Base-by-base conservation (phyloP, 2,113 vertebrate genomes). In the Sinocyclocheilus maitianheensis region DNA sequence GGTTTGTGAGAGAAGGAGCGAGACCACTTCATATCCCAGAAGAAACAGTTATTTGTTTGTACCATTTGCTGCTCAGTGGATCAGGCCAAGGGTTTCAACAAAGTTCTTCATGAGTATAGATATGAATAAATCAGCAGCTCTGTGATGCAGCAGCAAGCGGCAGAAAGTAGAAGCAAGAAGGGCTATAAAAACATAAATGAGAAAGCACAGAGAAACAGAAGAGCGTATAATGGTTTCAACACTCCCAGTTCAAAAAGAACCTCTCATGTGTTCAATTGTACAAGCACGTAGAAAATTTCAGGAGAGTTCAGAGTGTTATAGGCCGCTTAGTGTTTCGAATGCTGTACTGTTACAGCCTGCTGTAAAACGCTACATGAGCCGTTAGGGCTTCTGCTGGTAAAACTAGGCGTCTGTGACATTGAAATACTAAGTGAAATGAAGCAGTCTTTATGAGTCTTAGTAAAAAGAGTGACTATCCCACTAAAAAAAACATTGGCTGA, bases 51-150 rank as follows among this genome's bases (percentile, higher is more conserved):
- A 77, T 53, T 30, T 18, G 6, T 16, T 53, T 12, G 43, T n/a
- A 76, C 12, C 43, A 13, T 74, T 74, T 43, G 71, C 20, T 20
- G 2, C 11, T 16, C 46, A 46, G 65, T 7, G 11, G 20, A 22
- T 65, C 14, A 22, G 48, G 48, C 51, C 13, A 51, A 62, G 22
- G 6, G 9, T 24, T 74, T 77, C n/a, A 20, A 7, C 34, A 85
- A 13, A 37, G 22, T 37, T 71, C 16, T 72, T 4, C 30, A 34
- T 55, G 51, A 55, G 76, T 79, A 55, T 55, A 51, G 65, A 55
- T 83, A 43, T 83, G 26, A 71, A 72, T 83, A 58, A 72, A 55
- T 40, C 46, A 80, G 76, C 62, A 72, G 76, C 48, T 79, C 62
- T 46, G 30, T 69, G 48, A 20, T 51, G 10, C 48, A 26, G 63